Evolutionary conservation across 2,113 vertebrate genomes (phyloP), one percentile per base, ranked within the genome.

Genomic region (Dendropsophus ebraccatus): DNA sequence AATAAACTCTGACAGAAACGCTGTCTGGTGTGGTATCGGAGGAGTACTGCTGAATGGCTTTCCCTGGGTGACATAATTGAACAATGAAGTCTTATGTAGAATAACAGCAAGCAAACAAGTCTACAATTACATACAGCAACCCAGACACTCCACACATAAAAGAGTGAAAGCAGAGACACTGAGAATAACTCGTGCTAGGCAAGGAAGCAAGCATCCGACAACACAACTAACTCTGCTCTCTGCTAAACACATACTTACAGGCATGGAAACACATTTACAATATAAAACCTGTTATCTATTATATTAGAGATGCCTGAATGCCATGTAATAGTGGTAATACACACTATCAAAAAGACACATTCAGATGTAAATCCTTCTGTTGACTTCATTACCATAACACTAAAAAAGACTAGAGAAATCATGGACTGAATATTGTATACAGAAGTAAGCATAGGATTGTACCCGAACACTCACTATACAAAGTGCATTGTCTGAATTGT

Each of bases 61-160:
- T 54, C 49, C 28, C 17, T 35, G 3, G 13, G 47, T 77, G 74
- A 77, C 50, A 25, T 77, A 52, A 77, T 35, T 54, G 74, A 52
- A 54, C 47, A 50, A 77, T 52, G 16, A 16, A 69, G 28, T 76
- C 47, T 52, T 30, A 76, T 30, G 37, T 49, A 75, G 19, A 47
- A 14, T 37, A 23, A 73, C 73, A 75, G 73, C 47, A 50, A 47
- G 41, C 49, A 50, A 77, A 77, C 47, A 50, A 52, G 50, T 50
- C 74, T 54, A 54, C 41, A 52, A 25, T 77, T 77, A 77, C 74
- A 77, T 77, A 49, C 4, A 47, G 6, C 50, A 77, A 28, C 25
- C 23, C 25, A 77, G 47, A 77, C 49, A 54, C 74, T 77, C 25
- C 74, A 77, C 49, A 52, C 16, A 77, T 54, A 54, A 54, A 77